Evolutionary conservation across 2,797 vertebrate genomes (phyloP).

Genomic region (Cheirogaleus major): DNA sequence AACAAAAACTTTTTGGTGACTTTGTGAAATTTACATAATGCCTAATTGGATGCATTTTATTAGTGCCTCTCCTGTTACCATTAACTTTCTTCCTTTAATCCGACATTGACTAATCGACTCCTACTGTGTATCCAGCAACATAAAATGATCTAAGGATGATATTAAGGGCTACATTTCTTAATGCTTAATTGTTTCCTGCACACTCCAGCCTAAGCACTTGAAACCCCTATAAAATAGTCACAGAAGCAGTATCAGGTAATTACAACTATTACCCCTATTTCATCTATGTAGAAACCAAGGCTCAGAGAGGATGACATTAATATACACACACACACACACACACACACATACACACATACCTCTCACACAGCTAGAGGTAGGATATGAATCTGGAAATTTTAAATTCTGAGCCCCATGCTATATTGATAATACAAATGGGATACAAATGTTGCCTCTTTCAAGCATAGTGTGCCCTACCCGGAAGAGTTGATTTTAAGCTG

Average conservation of each 20-base stretch:
- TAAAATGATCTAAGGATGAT: not conserved
- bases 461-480: not conserved
- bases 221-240: not conserved
- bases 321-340: not conserved
- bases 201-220: not conserved
- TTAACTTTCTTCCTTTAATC: not conserved
- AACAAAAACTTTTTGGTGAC: slow-evolving; percentile 26
- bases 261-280: not conserved
- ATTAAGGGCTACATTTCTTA: not conserved
- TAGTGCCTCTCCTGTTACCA: not conserved
- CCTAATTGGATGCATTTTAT: not conserved
- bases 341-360: not conserved
- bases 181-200: not conserved
- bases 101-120: not conserved
- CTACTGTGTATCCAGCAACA: not conserved
- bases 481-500: not conserved
- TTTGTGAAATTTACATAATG: slow-evolving; percentile 25
- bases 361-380: not conserved
- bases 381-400: not conserved
- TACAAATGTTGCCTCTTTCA: not conserved
- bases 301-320: not conserved
- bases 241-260: not conserved
- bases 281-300: not conserved
- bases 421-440: not conserved
- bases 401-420: not conserved